These are phyloP conservation scores for Mola mola DNA, from an alignment of 2,113 vertebrate genomes.

Conservation along the genomic window DNA sequence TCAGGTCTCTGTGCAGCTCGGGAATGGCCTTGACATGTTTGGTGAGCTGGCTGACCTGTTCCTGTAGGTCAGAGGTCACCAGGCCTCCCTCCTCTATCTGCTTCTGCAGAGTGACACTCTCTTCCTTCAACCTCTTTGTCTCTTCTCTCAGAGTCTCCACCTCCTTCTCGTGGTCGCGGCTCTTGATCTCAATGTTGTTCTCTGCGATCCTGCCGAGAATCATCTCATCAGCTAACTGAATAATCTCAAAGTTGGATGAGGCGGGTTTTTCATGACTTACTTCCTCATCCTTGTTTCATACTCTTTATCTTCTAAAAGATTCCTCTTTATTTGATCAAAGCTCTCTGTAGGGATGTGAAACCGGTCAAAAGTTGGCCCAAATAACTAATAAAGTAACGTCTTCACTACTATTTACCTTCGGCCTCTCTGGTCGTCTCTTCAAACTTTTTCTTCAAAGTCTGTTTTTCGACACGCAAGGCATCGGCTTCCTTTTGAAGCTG, in stretches of 20 bases:
- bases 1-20: constrained; percentile 90
- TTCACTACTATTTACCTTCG: constrained; percentile 80
- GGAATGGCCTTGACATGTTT: constrained; percentile 89
- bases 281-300: constrained; percentile 87
- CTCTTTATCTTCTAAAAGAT: constrained; percentile 86
- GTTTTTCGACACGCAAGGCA: constrained; percentile 82
- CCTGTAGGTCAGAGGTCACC: constrained; percentile 81
- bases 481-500: constrained; percentile 83
- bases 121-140: constrained; percentile 83
- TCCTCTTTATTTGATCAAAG: constrained; percentile 87
- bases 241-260: background rate
- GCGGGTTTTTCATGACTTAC: constrained; percentile 74
- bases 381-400: background rate
- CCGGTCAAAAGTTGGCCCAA: background rate
- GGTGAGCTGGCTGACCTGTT: constrained; percentile 86
- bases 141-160: constrained; percentile 84
- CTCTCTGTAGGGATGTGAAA: constrained; percentile 79
- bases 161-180: constrained; percentile 85
- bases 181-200: constrained; percentile 88
- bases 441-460: constrained; percentile 80
- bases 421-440: constrained; percentile 82
- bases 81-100: constrained; percentile 81
- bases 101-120: constrained; percentile 79
- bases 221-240: background rate
- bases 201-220: constrained; percentile 85